Evolutionary conservation across 2,797 vertebrate species (phyloP).

Genomic region (Acanthurus tractus): DNA sequence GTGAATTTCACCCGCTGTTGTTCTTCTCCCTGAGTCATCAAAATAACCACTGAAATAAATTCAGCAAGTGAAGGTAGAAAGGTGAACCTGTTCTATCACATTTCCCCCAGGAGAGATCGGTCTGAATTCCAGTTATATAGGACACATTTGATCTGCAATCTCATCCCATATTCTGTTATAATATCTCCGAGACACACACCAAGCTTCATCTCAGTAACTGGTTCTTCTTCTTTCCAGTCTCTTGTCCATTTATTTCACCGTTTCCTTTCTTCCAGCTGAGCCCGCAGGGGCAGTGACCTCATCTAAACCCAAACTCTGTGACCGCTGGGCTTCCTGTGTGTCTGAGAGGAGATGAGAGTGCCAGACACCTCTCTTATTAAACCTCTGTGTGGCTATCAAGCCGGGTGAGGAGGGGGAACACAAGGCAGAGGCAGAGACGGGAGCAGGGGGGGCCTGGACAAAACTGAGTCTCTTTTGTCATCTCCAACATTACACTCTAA

Average conservation of each 20-base stretch:
- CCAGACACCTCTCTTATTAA: conserved; percentile 84
- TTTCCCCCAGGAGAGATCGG: conserved; percentile 50
- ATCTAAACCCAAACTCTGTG: conserved; percentile 82
- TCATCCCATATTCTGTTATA: conserved; percentile 76
- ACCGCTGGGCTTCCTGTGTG: conserved; percentile 79
- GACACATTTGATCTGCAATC: conserved; percentile 70
- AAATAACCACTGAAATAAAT: conserved; percentile 48
- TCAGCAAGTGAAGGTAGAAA: conserved; percentile 46
- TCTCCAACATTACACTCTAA: conserved; percentile 81
- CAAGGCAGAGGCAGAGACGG: conserved; percentile 50
- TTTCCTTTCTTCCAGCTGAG: conserved; percentile 81
- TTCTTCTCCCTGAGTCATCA: conserved; percentile 56
- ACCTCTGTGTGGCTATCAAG: conserved; percentile 81
- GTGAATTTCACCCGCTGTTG: conserved; percentile 25
- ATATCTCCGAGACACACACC: conserved; percentile 60
- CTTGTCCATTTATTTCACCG: conserved; percentile 80
- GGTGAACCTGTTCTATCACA: conserved; percentile 55
- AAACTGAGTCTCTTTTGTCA: conserved; percentile 82
- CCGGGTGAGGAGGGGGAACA: conserved; percentile 63
- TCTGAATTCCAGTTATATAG: conserved; percentile 54
- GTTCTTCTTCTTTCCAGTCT: conserved; percentile 61
- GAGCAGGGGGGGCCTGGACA: conserved; percentile 71
- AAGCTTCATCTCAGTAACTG: conserved; percentile 63
- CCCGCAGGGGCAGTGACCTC: conserved; percentile 82
- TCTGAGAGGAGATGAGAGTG: conserved; percentile 78